These are phyloP conservation scores for Gymnocheta viridis DNA, from an alignment of 2,888 invertebrate genomes.

Conservation along the genomic window DNA sequence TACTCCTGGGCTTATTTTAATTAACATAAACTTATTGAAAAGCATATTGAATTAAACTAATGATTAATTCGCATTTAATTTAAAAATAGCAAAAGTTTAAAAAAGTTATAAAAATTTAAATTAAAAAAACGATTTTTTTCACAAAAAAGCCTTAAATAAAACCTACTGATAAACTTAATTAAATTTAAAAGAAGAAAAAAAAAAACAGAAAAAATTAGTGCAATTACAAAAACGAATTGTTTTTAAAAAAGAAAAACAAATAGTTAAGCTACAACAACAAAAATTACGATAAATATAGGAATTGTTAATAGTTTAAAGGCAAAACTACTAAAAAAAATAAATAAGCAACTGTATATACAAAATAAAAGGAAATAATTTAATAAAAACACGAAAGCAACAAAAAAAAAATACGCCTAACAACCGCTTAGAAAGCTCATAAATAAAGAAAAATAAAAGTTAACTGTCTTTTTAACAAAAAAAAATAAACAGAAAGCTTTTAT, in stretches of 20 bases:
- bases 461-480: conserved; percentile 65
- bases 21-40: conserved; percentile 6
- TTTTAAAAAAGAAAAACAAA: conserved; percentile 47
- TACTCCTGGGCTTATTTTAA: background rate
- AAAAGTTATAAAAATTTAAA: conserved; percentile 36
- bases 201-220: conserved; percentile 61
- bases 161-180: conserved; percentile 62
- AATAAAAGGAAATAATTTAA: conserved; percentile 30
- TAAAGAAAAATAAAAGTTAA: conserved; percentile 60
- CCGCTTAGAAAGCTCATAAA: conserved; percentile 66
- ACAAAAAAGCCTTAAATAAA: conserved; percentile 69
- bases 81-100: conserved; percentile 43
- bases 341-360: conserved; percentile 45
- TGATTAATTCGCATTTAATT: conserved; percentile 69
- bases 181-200: conserved; percentile 13
- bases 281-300: conserved; percentile 57
- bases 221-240: conserved; percentile 68
- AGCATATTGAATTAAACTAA: conserved; percentile 36
- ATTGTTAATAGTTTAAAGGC: conserved; percentile 64
- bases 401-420: conserved; percentile 62
- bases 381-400: conserved; percentile 14
- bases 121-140: conserved; percentile 59
- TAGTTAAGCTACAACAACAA: conserved; percentile 26
- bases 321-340: conserved; percentile 31
- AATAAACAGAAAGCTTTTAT: conserved; percentile 63